These are phyloP conservation scores for Charaxes varanes DNA, from an alignment of 1,140 invertebrate species.

Conservation along the genomic window DNA sequence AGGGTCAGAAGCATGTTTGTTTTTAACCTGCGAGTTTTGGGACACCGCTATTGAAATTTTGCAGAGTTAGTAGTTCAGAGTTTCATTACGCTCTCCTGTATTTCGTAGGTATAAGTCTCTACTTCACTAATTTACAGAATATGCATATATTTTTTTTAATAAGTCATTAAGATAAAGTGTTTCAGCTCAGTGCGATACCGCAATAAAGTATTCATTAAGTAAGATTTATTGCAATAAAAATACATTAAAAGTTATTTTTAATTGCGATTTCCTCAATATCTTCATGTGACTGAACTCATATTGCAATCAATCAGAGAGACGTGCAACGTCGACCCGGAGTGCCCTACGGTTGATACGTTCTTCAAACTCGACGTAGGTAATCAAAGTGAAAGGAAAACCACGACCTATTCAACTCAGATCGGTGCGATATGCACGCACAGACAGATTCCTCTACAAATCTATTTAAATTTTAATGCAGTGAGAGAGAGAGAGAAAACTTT, in stretches of 20 bases:
- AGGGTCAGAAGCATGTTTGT: too few relatives aligned
- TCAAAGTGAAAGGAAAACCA: slow-evolving; percentile 61
- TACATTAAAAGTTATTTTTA: slow-evolving; percentile 7
- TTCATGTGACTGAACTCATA: slow-evolving; percentile 12
- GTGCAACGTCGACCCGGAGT: slow-evolving; percentile 44
- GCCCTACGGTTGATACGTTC: slow-evolving; percentile 39
- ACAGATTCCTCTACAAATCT: too few relatives aligned
- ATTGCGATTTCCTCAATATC: slow-evolving; percentile 19
- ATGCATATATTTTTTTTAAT: too few relatives aligned
- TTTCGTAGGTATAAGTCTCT: too few relatives aligned
- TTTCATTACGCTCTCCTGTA: too few relatives aligned
- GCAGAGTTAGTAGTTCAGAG: too few relatives aligned
- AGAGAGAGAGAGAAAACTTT: too few relatives aligned
- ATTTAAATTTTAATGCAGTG: too few relatives aligned
- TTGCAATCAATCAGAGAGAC: slow-evolving; percentile 18
- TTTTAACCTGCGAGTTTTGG: too few relatives aligned
- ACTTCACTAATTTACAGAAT: too few relatives aligned
- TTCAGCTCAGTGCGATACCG: background rate
- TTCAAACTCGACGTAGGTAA: slow-evolving; percentile 35
- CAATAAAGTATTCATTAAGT: background rate
- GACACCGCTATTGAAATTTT: too few relatives aligned
- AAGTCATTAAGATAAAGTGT: background rate
- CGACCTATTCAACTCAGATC: slow-evolving; percentile 34
- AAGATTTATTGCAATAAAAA: slow-evolving; percentile 10
- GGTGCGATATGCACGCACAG: slow-evolving; percentile 11